Base-by-base conservation (phyloP, 1,140 invertebrate genomes). In the Pseudomyrmex dendroicus region DNA sequence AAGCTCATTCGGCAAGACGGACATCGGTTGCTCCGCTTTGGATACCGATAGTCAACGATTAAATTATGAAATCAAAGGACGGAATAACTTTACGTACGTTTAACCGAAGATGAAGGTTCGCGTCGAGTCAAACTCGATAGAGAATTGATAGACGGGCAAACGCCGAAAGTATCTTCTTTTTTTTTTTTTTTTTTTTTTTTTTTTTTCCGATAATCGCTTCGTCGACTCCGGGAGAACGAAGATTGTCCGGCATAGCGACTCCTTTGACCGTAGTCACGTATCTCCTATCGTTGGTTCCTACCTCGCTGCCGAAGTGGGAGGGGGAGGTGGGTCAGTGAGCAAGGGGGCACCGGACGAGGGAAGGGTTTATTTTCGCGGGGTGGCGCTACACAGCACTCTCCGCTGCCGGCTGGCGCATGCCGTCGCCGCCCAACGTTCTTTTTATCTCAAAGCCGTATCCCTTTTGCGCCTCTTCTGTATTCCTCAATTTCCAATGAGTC, bases 401-500 rank as follows among this genome's bases (percentile, higher is more conserved):
- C 77, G 66, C 13, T 66, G 72, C 73, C 17, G 44, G 50, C 82
- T 50, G 74, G 73, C 82, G 52, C 78, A 77, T n/a, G n/a, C 17
- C 86, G 80, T 84, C 86, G 87, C 72, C 84, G 57, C 57, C 35
- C 83, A 78, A 87, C 88, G 89, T 92, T 93, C 92, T 93, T 93
- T 93, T 93, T 92, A 91, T 92, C 93, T 92, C 92, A 93, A 93
- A 93, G 91, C 91, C 87, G 88, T 93, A 91, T 93, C 89, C 91
- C 92, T 91, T 91, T 89, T 89, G 89, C 89, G 77, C 89, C 91
- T 85, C 88, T 84, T 86, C 87, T 90, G 73, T 90, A 92, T 92
- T 92, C 90, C 92, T 93, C 93, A 94, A 94, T 94, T 94, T 94
- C 92, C 93, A 94, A 94, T 94, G 93, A 94, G 91, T 94, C 89